Percentiles rank a stretch among this genome's conserved stretches.
phyloP scores from a whole-genome alignment of 2,113 vertebrate genomes.

The Formicarius rufipectus region DNA sequence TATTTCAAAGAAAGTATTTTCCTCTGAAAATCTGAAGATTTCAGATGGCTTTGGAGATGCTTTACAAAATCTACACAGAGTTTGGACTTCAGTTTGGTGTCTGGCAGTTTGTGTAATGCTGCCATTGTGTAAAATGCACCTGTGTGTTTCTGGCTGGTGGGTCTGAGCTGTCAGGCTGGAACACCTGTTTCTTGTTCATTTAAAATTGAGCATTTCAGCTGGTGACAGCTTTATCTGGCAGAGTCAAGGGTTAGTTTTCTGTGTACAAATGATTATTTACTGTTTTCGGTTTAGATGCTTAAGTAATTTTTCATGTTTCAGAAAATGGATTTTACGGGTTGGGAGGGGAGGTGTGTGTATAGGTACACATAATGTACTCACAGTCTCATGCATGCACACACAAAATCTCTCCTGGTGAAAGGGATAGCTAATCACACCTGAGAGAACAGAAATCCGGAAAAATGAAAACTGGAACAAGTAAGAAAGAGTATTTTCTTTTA shows the following conservation, averaged over 20 bases:
- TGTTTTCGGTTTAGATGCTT: background rate
- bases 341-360: background rate
- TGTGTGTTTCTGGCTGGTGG: background rate
- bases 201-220: background rate
- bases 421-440: background rate
- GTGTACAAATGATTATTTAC: background rate
- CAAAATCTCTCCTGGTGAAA: background rate
- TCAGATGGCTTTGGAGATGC: background rate
- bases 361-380: background rate
- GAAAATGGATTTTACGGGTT: background rate
- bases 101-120: background rate
- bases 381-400: background rate
- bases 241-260: background rate
- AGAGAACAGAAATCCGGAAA: background rate
- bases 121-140: rapidly evolving
- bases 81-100: background rate
- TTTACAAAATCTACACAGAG: background rate
- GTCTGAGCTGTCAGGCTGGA: background rate
- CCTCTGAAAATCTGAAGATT: background rate
- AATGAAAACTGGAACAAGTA: background rate
- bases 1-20: background rate
- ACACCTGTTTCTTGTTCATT: background rate
- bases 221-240: background rate
- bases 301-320: background rate
- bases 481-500: background rate